Base-by-base conservation (phyloP, 2,888 invertebrate species). In the Coecobrya sp. region DNA sequence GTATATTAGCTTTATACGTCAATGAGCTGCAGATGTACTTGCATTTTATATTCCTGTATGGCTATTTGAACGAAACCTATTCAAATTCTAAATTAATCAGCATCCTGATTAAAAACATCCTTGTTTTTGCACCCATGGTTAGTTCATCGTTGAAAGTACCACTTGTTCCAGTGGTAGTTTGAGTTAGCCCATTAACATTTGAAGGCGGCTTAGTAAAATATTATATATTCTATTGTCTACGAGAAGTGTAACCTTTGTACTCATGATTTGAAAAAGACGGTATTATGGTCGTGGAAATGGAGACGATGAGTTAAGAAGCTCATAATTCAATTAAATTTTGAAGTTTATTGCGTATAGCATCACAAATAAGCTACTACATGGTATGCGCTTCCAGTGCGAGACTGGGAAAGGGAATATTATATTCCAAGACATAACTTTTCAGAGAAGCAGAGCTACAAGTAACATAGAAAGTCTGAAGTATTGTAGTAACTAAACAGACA, bases 61-160 rank as follows among this genome's bases (percentile, higher is more conserved):
- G 49, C 22, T 27, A 68, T 65, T 52, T 42, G 59, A 89, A 89
- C 36, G 30, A 85, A 42, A 76, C 68, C 30, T 55, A 70, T 89
- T 82, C 70, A 81, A 65, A 70, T 36, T 16, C 49, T 65, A 91
- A 91, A 91, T 91, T 86, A 91, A 86, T 91, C 81, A 45, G 81
- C 81, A 91, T 91, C 91, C 91, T 91, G 86, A 91, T 91, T 91
- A 91, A 91, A n/a, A 81, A 91, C 91, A 91, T 91, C 91, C 91
- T 91, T 86, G 62, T 85, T 86, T 73, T 91, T 86, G 79, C 86
- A 86, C 30, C 55, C 45, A 45, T 22, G 25, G 55, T 27, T 25
- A 45, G 55, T 27, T 25, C 49, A 19, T 30, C 30, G 42, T 45
- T 65, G 59, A 62, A 82, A 62, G 19, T 52, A 36, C 22, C 62